Conservation (phyloP, 2,888 invertebrate species). For the Petrolisthes manimaculis region DNA sequence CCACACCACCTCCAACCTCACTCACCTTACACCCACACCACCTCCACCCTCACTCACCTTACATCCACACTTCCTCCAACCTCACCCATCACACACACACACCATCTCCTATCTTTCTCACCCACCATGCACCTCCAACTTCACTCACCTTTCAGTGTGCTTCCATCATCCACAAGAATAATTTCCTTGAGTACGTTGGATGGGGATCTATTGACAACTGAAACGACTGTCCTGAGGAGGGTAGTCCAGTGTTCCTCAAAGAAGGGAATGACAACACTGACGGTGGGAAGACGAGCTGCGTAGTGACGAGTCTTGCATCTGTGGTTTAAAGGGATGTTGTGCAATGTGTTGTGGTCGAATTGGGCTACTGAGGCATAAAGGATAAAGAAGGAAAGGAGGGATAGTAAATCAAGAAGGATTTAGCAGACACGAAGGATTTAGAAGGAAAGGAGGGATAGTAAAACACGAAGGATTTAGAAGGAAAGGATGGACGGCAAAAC, state of each 20-base stretch:
- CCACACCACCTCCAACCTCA: neutral
- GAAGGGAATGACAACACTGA: constrained; percentile 91
- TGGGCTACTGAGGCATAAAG: neutral
- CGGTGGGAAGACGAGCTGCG: constrained; percentile 79
- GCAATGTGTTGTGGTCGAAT: neutral
- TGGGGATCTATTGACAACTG: constrained; percentile 87
- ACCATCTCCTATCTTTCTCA: neutral
- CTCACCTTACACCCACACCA: neutral
- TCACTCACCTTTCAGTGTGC: constrained; percentile 45
- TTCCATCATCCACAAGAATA: constrained; percentile 81
- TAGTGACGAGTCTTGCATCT: constrained; percentile 80
- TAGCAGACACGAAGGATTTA: no score
- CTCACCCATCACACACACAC: neutral
- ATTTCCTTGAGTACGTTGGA: constrained; percentile 83
- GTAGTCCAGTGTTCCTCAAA: constrained; percentile 94
- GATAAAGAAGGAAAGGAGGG: neutral
- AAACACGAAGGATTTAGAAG: no score
- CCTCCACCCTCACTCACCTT: neutral
- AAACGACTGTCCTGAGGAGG: constrained; percentile 82
- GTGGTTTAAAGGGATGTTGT: neutral
- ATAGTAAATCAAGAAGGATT: neutral
- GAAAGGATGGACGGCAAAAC: no score
- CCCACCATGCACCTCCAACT: neutral
- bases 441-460: no score
- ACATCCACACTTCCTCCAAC: neutral